Conservation (phyloP, 2,797 vertebrate genomes). For the Schizopygopsis pylzovi region DNA sequence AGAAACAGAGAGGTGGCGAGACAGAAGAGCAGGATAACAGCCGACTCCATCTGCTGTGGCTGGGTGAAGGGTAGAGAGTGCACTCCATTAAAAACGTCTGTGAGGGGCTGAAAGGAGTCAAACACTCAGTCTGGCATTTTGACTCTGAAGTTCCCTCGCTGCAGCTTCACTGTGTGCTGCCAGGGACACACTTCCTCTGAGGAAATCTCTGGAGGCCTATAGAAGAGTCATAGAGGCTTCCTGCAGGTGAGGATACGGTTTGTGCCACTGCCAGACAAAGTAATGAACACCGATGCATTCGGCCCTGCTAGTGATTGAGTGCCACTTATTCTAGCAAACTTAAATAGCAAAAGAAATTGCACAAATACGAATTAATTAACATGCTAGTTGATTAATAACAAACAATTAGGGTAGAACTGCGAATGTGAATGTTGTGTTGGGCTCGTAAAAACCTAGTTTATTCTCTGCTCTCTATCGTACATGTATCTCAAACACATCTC, state of each 20-base stretch:
- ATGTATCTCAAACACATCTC: background rate
- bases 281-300: slow-evolving; percentile 67
- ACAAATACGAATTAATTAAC: background rate
- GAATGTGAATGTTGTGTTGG: background rate
- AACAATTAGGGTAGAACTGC: background rate
- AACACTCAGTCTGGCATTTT: slow-evolving; percentile 75
- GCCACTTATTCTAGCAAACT: background rate
- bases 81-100: slow-evolving; percentile 71
- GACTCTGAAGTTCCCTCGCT: slow-evolving; percentile 67
- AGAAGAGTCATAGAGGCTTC: slow-evolving; percentile 41
- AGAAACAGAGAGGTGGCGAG: slow-evolving; percentile 8
- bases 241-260: slow-evolving; percentile 41
- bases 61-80: slow-evolving; percentile 64
- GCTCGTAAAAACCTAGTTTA: background rate
- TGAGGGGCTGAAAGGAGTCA: slow-evolving; percentile 74
- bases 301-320: slow-evolving; percentile 54
- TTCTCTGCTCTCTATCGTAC: background rate
- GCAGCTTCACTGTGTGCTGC: slow-evolving; percentile 62
- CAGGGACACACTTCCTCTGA: slow-evolving; percentile 66
- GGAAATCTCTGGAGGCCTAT: slow-evolving; percentile 52
- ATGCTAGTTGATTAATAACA: background rate
- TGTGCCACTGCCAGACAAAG: slow-evolving; percentile 33
- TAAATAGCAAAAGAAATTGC: background rate
- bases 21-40: slow-evolving; percentile 40
- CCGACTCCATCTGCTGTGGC: slow-evolving; percentile 63